A percentile compares a stretch with the other conserved stretches of the same genome.
Evolutionary conservation across 2,113 vertebrate genomes (phyloP).

Genomic region (Anser cygnoides): DNA sequence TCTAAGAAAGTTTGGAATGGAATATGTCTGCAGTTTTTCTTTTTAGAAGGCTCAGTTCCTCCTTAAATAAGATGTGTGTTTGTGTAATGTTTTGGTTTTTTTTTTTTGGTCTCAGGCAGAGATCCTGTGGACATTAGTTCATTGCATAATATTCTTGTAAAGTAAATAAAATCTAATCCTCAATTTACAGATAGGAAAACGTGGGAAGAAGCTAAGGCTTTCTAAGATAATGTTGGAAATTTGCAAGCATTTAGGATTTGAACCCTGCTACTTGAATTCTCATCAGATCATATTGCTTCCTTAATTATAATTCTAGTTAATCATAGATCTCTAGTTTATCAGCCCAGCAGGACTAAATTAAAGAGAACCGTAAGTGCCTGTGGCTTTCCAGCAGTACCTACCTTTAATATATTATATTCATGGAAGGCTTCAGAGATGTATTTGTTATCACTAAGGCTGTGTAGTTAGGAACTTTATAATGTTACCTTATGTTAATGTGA

Average conservation of each 20-base stretch:
- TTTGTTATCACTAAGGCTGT: background rate
- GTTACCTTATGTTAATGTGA: background rate
- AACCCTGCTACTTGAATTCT: background rate
- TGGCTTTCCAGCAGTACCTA: background rate
- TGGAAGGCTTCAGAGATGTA: background rate
- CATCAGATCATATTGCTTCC: background rate
- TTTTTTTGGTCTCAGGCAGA: background rate
- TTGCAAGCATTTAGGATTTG: background rate
- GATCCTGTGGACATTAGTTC: background rate
- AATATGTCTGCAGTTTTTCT: background rate
- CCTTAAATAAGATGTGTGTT: background rate
- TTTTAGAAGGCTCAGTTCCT: background rate
- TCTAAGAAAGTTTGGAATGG: background rate
- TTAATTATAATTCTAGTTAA: background rate
- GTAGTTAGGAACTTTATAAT: background rate
- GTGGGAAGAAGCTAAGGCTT: background rate
- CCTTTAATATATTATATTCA: background rate
- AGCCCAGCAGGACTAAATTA: background rate
- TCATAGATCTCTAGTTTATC: background rate
- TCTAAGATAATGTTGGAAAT: background rate
- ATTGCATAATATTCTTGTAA: background rate
- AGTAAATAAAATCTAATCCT: conserved; percentile 16
- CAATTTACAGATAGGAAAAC: background rate
- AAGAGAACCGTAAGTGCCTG: background rate
- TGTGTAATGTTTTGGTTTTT: background rate